A percentile compares a stretch with the other conserved stretches of the same genome.
Evolutionary conservation across 1,140 invertebrate genomes (phyloP).

Genomic region (Psilanteris sp.): DNA sequence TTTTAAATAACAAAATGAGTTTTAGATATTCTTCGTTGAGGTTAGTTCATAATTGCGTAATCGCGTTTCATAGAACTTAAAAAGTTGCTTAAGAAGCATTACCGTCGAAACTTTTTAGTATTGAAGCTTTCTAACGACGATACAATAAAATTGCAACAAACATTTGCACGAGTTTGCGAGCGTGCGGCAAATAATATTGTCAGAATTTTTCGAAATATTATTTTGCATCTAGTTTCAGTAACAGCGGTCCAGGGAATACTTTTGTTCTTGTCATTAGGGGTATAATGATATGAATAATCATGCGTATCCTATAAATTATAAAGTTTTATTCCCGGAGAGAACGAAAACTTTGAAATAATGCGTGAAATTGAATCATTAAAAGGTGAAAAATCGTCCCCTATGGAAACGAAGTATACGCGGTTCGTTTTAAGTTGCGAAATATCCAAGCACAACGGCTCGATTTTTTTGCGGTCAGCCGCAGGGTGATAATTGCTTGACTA

Average conservation of each 20-base stretch:
- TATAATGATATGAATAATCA: slow-evolving; percentile 39
- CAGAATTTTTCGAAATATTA: no score
- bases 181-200: slow-evolving; percentile 17
- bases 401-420: neutral
- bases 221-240: slow-evolving; percentile 17
- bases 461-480: slow-evolving; percentile 12
- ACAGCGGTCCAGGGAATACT: slow-evolving; percentile 22
- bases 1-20: no score
- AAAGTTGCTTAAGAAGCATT: neutral
- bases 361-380: slow-evolving; percentile 45
- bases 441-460: slow-evolving; percentile 1
- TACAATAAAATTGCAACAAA: slow-evolving; percentile 14
- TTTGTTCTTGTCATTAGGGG: slow-evolving; percentile 20
- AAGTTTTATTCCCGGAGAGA: slow-evolving; percentile 31
- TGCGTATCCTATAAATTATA: slow-evolving; percentile 16
- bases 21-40: no score
- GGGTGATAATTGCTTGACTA: slow-evolving; percentile 10
- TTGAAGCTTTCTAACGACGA: slow-evolving; percentile 6
- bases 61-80: neutral
- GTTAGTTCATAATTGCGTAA: neutral
- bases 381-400: slow-evolving; percentile 19
- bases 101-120: neutral
- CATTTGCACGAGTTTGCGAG: slow-evolving; percentile 24
- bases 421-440: slow-evolving; percentile 20
- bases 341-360: slow-evolving; percentile 26